Base-by-base conservation (phyloP, 2,888 invertebrate species). In the Troides aeacus region DNA sequence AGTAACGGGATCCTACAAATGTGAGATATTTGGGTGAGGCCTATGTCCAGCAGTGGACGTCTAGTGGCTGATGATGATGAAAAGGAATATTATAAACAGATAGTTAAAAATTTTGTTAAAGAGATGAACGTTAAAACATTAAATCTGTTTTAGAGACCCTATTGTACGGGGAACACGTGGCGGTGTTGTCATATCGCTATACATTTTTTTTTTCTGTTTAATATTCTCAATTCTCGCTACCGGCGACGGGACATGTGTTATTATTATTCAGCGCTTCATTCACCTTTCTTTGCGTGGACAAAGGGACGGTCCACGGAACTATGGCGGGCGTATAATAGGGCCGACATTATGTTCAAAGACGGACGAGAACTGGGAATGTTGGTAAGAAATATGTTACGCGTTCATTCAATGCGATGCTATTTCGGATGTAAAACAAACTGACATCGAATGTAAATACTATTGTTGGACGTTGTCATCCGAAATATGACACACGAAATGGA, bases 381-480 rank as follows among this genome's bases (percentile, higher is more conserved):
- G 79, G 84, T 85, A 50, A 86, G 88, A 89, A 89, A 87, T 84
- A 88, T 89, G 87, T 85, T 89, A 85, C 85, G 86, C 87, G 84
- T 84, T 86, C 83, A 88, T 90, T 90, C 88, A 89, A 87, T 86
- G 86, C 84, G 39, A 39, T 6, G 85, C 30, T 88, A 87, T 90
- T 90, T 89, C 83, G 87, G 86, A 88, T 89, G 90, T 90, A 91
- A 91, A 92, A 92, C 91, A 92, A 91, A 91, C 92, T 92, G 90
- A 91, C 92, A 88, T 88, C 86, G 87, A 90, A 91, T 90, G 90
- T 92, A 92, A 92, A 92, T 91, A 92, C 87, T 88, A 89, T 92
- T 92, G 90, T 92, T 82, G 81, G 80, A 83, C 83, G 89, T 85
- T 89, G 88, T 88, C 89, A 88, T 85, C 81, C 84, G 83, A 87